Percentiles rank a stretch among this genome's conserved stretches.
Evolutionary conservation across 2,888 invertebrate genomes (phyloP).

Genomic region (Rugalucina vietnamica): DNA sequence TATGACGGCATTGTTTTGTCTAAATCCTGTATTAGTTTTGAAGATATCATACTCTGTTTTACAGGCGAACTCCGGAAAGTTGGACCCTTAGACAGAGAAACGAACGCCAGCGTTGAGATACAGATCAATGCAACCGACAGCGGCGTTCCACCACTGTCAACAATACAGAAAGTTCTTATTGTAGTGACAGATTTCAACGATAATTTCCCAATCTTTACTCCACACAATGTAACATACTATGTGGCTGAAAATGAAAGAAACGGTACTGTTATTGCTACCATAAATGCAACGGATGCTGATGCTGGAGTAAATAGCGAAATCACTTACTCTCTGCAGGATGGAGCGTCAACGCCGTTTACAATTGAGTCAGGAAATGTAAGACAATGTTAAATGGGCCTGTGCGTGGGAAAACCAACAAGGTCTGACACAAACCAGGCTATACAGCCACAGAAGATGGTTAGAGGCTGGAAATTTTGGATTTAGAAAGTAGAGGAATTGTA

Average conservation of each 20-base stretch:
- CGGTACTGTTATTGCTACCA: neutral
- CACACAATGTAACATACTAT: neutral
- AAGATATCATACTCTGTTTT: neutral
- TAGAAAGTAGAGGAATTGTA: too few species aligned
- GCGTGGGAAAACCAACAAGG: too few species aligned
- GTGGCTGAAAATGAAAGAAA: conserved; percentile 27
- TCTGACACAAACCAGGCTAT: too few species aligned
- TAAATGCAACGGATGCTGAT: conserved; percentile 44
- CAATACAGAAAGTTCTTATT: conserved; percentile 17
- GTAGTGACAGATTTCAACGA: conserved; percentile 52
- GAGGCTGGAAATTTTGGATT: too few species aligned
- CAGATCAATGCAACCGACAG: conserved; percentile 46
- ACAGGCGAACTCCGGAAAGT: conserved; percentile 44
- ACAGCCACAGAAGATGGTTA: too few species aligned
- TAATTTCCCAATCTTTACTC: conserved; percentile 38
- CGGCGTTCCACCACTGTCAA: conserved; percentile 35
- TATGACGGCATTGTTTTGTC: too few species aligned
- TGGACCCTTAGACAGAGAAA: conserved; percentile 46
- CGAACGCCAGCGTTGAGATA: conserved; percentile 20
- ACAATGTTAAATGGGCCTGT: too few species aligned
- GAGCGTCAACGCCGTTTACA: too few species aligned
- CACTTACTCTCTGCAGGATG: conserved; percentile 29
- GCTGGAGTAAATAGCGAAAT: conserved; percentile 38
- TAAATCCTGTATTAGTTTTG: too few species aligned
- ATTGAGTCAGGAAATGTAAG: too few species aligned